These are phyloP conservation scores for Kryphioiulus occultus DNA, from an alignment of 2,888 invertebrate genomes.

Conservation along the genomic window DNA sequence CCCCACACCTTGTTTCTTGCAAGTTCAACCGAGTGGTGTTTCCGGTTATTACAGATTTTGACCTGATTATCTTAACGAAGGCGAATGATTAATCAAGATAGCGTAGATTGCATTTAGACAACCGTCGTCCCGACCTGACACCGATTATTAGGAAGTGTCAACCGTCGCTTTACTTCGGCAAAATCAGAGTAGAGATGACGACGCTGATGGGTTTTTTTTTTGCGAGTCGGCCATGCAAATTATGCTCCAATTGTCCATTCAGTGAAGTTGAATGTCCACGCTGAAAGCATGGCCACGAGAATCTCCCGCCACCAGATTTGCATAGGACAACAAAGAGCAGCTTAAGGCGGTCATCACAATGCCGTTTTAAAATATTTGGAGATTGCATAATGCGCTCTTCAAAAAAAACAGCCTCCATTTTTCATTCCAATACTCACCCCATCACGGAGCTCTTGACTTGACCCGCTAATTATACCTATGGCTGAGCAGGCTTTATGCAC, in stretches of 20 bases:
- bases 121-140: background rate
- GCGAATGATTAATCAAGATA: background rate
- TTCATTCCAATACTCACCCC: background rate
- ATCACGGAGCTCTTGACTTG: background rate
- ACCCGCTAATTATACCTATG: background rate
- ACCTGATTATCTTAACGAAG: background rate
- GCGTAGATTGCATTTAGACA: background rate
- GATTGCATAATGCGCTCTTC: background rate
- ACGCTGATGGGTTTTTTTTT: background rate
- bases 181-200: too few species aligned
- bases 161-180: background rate
- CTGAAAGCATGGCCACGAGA: background rate
- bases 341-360: background rate
- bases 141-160: background rate
- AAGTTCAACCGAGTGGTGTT: background rate
- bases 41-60: background rate
- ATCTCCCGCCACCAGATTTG: conserved; percentile 8
- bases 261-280: background rate
- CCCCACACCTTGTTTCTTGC: background rate
- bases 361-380: background rate
- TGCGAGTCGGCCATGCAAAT: background rate
- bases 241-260: background rate
- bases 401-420: background rate
- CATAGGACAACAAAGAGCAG: background rate
- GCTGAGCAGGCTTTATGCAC: background rate